Evolutionary conservation across 2,797 vertebrate genomes (phyloP).

Genomic region (Parauchenoglanis punctatus): DNA sequence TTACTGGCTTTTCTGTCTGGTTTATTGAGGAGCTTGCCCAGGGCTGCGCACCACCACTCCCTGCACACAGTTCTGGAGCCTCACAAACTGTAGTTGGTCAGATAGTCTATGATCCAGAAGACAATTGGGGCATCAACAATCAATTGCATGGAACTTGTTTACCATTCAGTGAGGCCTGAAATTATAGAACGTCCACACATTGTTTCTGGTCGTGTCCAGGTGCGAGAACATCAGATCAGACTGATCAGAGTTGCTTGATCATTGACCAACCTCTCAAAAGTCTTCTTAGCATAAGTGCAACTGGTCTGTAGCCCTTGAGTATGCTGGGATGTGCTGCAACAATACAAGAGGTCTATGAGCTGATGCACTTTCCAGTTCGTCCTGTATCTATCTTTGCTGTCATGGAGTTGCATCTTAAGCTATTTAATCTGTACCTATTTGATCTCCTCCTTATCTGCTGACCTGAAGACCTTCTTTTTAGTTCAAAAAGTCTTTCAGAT

Average conservation of each 20-base stretch:
- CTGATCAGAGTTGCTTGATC: neutral
- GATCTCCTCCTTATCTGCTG: neutral
- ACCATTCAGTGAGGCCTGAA: neutral
- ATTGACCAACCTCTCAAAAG: neutral
- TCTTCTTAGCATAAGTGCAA: neutral
- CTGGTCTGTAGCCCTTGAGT: neutral
- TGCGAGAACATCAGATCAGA: neutral
- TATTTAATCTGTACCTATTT: neutral
- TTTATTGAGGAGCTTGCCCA: neutral
- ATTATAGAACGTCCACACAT: neutral
- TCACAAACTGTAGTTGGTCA: neutral
- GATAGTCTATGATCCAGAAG: neutral
- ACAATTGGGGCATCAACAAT: neutral
- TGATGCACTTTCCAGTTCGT: neutral
- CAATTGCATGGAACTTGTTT: neutral
- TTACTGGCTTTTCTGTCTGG: neutral
- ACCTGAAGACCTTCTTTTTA: neutral
- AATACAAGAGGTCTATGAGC: neutral
- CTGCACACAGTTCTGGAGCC: neutral
- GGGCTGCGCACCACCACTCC: neutral
- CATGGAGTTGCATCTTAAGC: neutral
- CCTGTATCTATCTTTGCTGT: neutral
- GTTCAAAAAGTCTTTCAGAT: too few species aligned
- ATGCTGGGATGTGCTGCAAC: neutral
- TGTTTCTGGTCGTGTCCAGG: neutral